Evolutionary conservation across 2,113 vertebrate species (phyloP), one percentile per base, ranked within the genome.

Genomic region (Alectura lathami): DNA sequence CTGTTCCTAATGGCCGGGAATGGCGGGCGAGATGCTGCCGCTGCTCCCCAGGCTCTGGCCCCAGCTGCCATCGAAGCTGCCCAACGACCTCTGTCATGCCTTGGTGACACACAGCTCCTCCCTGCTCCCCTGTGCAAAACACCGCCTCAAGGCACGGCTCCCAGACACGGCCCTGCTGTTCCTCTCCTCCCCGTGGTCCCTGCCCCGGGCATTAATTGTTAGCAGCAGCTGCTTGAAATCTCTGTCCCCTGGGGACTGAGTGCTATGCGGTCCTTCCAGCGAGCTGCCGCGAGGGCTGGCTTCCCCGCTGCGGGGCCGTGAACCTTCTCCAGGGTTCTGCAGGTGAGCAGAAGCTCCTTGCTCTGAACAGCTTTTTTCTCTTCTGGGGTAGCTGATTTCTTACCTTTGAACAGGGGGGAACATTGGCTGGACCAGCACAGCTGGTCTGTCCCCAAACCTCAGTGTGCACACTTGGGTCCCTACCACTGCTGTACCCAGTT

Each of bases 161-260:
- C 23, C 32, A 36, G 66, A 48, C 22, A 57, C 14, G 63, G n/a
- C 76, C 38, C 50, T 75, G 75, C 81, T 88, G 86, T 38, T 85
- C 20, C 36, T 73, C 40, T 88, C 17, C 51, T 47, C 4, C 3
- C 34, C 8, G 22, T 42, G 64, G 74, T 60, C 63, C 6, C 3
- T 81, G 62, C 54, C 40, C 34, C 16, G 15, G 68, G 76, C 84
- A 66, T 62, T 91, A 89, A 27, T 26, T 89, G 57, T 93, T 95
- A 69, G 70, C 63, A 93, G 69, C 88, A 94, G 93, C 89, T 97
- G 93, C 73, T 78, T 86, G 94, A 89, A 91, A 96, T 95, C 90
- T 66, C 75, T 14, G 0, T 36, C 87, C 89, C 43, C 73, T 24
- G 9, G 48, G 85, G 86, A 75, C 32, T 2, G 3, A 70, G 80